Percentiles rank a stretch among this genome's conserved stretches.
Evolutionary conservation across 2,113 vertebrate species (phyloP).

Genomic region (Microtus richardsoni): DNA sequence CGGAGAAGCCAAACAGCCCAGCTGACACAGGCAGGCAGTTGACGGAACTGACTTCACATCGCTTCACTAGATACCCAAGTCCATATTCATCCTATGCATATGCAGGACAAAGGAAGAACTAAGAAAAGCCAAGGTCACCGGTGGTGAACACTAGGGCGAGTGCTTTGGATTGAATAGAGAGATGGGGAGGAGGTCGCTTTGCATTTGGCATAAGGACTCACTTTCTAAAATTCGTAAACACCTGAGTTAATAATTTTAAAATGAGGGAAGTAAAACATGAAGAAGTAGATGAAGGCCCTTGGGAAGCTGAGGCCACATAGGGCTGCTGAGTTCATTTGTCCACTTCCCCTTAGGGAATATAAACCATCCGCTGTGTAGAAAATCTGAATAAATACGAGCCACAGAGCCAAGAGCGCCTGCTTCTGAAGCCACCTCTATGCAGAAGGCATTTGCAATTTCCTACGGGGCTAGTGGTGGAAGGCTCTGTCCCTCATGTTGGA

Average conservation of each 20-base stretch:
- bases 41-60: background rate
- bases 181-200: background rate
- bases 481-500: background rate
- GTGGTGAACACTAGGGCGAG: background rate
- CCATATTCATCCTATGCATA: background rate
- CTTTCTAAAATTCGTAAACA: background rate
- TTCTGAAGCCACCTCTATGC: background rate
- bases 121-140: background rate
- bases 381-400: background rate
- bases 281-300: background rate
- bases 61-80: background rate
- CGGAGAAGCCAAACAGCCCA: background rate
- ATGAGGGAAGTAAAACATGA: background rate
- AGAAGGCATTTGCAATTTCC: background rate
- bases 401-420: rapidly evolving
- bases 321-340: background rate
- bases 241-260: conserved; percentile 46
- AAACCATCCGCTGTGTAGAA: background rate
- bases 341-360: background rate
- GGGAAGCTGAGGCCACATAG: background rate
- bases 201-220: background rate
- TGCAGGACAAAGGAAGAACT: background rate
- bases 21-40: background rate
- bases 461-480: too few relatives aligned
- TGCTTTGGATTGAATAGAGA: background rate